Conservation (phyloP, 2,113 vertebrate species). For the Scolopax mira region DNA sequence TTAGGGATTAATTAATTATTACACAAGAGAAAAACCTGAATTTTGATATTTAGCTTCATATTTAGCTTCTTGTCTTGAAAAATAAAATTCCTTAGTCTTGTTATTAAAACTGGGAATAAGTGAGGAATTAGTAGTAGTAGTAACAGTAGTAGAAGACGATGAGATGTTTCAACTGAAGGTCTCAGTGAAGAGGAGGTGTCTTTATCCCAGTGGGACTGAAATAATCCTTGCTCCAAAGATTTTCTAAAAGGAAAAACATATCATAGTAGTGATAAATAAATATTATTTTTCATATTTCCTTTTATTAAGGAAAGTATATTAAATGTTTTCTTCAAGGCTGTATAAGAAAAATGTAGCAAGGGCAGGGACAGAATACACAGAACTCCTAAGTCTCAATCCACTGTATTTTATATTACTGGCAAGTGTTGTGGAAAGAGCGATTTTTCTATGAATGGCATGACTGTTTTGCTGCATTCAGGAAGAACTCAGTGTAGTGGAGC, state of each 20-base stretch:
- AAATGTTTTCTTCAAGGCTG: background rate
- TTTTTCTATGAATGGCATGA: slow-evolving; percentile 10
- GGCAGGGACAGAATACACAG: background rate
- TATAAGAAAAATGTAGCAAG: background rate
- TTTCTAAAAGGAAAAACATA: background rate
- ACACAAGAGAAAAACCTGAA: background rate
- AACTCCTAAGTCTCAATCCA: background rate
- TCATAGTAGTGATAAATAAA: background rate
- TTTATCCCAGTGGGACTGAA: background rate
- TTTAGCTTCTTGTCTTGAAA: background rate
- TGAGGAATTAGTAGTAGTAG: background rate
- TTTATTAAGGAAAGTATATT: background rate
- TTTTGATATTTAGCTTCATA: background rate
- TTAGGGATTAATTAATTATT: background rate
- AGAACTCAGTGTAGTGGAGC: background rate
- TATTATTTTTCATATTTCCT: background rate
- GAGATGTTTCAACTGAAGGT: background rate
- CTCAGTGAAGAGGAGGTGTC: background rate
- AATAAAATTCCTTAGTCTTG: background rate
- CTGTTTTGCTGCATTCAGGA: slow-evolving; percentile 33
- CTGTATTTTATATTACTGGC: background rate
- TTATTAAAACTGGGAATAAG: background rate
- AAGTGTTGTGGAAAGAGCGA: background rate
- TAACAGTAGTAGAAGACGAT: background rate
- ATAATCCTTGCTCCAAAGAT: background rate